These are phyloP conservation scores for Sandelia bainsii DNA, from an alignment of 2,797 vertebrate species.

Conservation along the genomic window DNA sequence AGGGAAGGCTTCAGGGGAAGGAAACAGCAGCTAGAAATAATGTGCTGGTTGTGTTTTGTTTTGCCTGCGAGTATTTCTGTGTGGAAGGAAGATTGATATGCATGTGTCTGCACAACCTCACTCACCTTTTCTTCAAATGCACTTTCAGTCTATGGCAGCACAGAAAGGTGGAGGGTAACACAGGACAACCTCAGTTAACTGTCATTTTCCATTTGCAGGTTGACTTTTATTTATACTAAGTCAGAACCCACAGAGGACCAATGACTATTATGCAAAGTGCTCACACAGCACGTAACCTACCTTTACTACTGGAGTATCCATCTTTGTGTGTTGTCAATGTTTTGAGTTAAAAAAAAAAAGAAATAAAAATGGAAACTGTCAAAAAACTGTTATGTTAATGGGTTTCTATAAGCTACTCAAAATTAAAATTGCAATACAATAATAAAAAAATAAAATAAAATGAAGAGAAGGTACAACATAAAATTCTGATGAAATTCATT, in stretches of 20 bases:
- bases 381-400: not conserved
- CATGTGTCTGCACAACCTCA: slow-evolving; percentile 30
- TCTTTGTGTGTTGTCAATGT: slow-evolving; percentile 58
- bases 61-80: slow-evolving; percentile 8
- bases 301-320: slow-evolving; percentile 62
- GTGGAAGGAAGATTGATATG: slow-evolving; percentile 1
- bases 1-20: slow-evolving; percentile 47
- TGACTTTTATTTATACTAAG: slow-evolving; percentile 12
- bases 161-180: slow-evolving; percentile 37
- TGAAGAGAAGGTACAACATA: slow-evolving; percentile 12
- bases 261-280: not conserved
- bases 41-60: slow-evolving; percentile 11
- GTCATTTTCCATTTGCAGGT: slow-evolving; percentile 8
- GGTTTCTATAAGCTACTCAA: not conserved
- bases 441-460: slow-evolving; percentile 22
- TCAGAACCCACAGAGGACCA: slow-evolving; percentile 5
- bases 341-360: not conserved
- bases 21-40: slow-evolving; percentile 23
- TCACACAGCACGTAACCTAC: slow-evolving; percentile 56
- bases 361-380: slow-evolving; percentile 30
- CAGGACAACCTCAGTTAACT: slow-evolving; percentile 37
- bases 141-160: slow-evolving; percentile 57
- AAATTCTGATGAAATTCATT: not conserved
- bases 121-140: slow-evolving; percentile 66
- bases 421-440: not conserved